Conservation (phyloP, 1,140 invertebrate species). For the Bombus confusus region DNA sequence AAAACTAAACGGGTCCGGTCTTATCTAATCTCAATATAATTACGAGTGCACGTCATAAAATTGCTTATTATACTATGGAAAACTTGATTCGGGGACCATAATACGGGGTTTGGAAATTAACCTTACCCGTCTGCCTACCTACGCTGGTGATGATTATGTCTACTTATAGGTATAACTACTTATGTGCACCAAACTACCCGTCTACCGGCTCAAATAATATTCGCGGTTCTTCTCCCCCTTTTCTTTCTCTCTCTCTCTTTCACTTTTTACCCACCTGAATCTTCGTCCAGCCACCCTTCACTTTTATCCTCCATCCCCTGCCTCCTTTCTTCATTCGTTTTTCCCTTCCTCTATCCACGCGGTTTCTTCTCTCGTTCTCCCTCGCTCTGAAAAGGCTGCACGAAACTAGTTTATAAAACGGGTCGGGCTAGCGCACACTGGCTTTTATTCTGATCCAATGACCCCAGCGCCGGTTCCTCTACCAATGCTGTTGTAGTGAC, state of each 20-base stretch:
- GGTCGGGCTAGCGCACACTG: conserved; percentile 4
- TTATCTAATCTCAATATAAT: conserved; percentile 76
- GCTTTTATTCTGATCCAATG: conserved; percentile 3
- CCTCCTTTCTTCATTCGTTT: not conserved
- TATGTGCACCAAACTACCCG: conserved; percentile 70
- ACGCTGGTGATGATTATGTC: conserved; percentile 79
- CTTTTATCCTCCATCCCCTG: conserved; percentile 32
- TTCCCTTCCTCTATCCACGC: not conserved
- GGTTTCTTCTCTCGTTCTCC: not conserved
- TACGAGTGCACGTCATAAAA: conserved; percentile 78
- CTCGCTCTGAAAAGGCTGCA: conserved; percentile 33
- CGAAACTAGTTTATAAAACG: conserved; percentile 68
- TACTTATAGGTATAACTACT: conserved; percentile 80
- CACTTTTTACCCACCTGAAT: not conserved
- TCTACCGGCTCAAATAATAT: conserved; percentile 79
- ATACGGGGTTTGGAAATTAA: conserved; percentile 80
- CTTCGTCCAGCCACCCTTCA: conserved; percentile 19
- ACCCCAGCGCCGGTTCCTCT: conserved; percentile 5
- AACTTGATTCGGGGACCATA: conserved; percentile 80
- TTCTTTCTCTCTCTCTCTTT: too few species aligned
- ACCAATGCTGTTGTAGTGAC: conserved; percentile 70
- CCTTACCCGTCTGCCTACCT: conserved; percentile 77
- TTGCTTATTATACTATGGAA: conserved; percentile 82
- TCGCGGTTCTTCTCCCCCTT: conserved; percentile 62
- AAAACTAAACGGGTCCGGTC: conserved; percentile 47